Evolutionary conservation across 2,888 invertebrate species (phyloP), one percentile per base, ranked within the genome.

Genomic region (Mantis religiosa): DNA sequence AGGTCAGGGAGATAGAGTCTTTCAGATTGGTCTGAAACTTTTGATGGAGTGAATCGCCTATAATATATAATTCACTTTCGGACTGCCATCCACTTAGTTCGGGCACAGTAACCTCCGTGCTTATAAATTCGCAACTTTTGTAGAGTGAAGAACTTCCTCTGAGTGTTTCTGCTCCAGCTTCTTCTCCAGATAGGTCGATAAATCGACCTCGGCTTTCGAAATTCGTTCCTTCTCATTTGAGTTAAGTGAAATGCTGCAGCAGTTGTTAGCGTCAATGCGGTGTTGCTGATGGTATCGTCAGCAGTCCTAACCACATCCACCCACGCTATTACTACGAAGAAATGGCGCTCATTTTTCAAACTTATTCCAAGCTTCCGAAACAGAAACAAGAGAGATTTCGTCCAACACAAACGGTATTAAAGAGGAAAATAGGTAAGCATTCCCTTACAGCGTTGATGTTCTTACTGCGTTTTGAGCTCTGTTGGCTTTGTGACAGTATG

Each of bases 171-270:
- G 20, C 54, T 25, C 15, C 54, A 71, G 54, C 8, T 71, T 71
- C 54, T 71, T 71, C 25, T 71, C 54, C 54, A 20, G 25, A 71
- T 71, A 71, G 85, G 41, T 85, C 85, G 85, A 85, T 85, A 85
- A 12, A 84, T 84, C 84, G 85, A 47, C 85, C 30, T 14, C 25
- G 27, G 47, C 54, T 71, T 71, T 71, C 54, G 54, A 71, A 25
- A 85, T 85, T 47, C 47, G 47, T 85, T 85, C 85, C 85, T 85
- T 85, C 85, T 47, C 85, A 85, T 85, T 47, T 47, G 27, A 85
- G 27, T 34, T 85, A n/a, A 85, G 85, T 28, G 27, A 28, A 85
- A 85, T 85, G 47, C 41, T 85, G 27, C 28, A 34, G 41, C 41
- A 34, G 27, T 47, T 71, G 20, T 71, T 71, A 71, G 54, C 25